phyloP scores from a whole-genome alignment of 1,140 invertebrate species.

The Steinernema feltiae region DNA sequence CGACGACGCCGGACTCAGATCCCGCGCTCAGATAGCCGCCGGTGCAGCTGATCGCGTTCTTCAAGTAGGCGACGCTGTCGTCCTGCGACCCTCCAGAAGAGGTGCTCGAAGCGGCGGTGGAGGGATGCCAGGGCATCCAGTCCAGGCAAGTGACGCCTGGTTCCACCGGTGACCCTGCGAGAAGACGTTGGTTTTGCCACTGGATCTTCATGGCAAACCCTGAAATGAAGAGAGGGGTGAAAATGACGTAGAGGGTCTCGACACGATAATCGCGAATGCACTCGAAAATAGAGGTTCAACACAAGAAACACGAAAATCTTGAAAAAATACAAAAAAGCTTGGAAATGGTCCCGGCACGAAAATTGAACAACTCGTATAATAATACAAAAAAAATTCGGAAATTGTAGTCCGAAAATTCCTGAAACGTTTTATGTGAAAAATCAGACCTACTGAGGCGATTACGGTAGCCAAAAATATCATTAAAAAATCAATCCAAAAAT shows the following conservation, averaged over 20 bases:
- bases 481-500: too few relatives aligned
- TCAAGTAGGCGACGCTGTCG: background rate
- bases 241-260: background rate
- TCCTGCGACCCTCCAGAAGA: background rate
- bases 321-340: too few relatives aligned
- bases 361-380: too few relatives aligned
- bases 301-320: too few relatives aligned
- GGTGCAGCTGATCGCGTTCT: background rate
- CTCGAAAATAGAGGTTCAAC: too few relatives aligned
- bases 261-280: background rate
- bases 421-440: too few relatives aligned
- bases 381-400: too few relatives aligned
- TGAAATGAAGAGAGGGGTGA: background rate
- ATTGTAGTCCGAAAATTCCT: too few relatives aligned
- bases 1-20: constrained; percentile 44
- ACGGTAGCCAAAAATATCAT: too few relatives aligned
- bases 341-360: too few relatives aligned
- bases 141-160: background rate
- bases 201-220: constrained; percentile 15
- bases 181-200: background rate
- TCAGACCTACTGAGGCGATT: too few relatives aligned
- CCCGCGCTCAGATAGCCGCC: constrained; percentile 35
- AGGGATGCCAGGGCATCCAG: constrained; percentile 4
- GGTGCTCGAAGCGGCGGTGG: background rate
- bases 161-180: background rate